Evolutionary conservation across 2,113 vertebrate genomes (phyloP).

Genomic region (Petroica traversi): DNA sequence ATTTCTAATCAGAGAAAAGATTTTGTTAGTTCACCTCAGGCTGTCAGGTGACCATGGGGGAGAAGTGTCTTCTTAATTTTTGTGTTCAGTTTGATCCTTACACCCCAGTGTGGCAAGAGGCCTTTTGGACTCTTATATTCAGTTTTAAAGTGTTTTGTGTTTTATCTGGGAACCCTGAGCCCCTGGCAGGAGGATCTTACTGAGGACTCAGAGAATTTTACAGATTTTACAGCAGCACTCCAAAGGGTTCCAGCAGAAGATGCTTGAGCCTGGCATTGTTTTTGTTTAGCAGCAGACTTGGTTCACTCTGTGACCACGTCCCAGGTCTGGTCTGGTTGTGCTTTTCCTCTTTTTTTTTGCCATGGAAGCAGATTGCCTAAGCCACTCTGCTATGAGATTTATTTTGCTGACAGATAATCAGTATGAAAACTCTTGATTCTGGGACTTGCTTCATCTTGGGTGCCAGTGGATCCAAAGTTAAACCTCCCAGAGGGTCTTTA

Average conservation of each 20-base stretch:
- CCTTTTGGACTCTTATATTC: background rate
- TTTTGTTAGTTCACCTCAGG: background rate
- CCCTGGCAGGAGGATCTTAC: background rate
- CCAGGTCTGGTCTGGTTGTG: background rate
- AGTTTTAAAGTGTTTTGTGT: background rate
- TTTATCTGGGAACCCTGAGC: background rate
- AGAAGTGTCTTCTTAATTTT: background rate
- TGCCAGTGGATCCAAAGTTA: background rate
- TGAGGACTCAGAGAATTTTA: background rate
- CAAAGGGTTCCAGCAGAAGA: background rate
- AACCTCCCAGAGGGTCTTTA: background rate
- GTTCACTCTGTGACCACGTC: background rate
- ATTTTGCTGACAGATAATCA: background rate
- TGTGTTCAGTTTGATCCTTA: background rate
- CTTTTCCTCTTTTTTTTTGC: background rate
- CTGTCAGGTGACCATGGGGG: background rate
- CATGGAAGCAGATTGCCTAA: background rate
- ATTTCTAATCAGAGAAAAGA: background rate
- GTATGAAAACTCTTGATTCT: background rate
- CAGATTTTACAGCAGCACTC: background rate
- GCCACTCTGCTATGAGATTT: background rate
- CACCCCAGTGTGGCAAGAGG: background rate
- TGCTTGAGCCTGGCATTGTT: background rate
- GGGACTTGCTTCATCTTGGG: background rate
- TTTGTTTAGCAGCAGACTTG: background rate